Evolutionary conservation across 2,113 vertebrate species (phyloP), one percentile per base, ranked within the genome.

Genomic region (Pholis gunnellus): DNA sequence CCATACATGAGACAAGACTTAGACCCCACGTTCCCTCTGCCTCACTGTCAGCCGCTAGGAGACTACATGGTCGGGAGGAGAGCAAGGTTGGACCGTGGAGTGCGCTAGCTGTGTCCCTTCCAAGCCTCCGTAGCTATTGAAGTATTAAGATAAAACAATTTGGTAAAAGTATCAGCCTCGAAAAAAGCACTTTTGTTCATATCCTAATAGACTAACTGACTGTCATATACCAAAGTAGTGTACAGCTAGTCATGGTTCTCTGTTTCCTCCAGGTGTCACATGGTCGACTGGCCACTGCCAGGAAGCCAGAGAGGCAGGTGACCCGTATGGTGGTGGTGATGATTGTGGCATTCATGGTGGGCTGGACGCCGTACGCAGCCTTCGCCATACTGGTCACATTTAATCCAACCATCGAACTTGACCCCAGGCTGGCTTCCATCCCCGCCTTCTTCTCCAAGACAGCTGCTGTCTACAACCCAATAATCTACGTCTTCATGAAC

Each of bases 401-500:
- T 18, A 81, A 90, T 70, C 97, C 97, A 27, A 95, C 95, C 52
- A 93, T 97, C 18, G 38, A 96, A 22, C 87, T 97, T 69, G 96
- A 98, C 86, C 95, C 97, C 44, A 91, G 94, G 9, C 88, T 97
- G 88, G 94, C 96, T 38, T 93, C 97, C 79, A 91, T 97, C 56
- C 97, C 96, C 0, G 96, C 97, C 64, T 97, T 97, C 90, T 97
- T 98, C 82, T 96, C 97, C 74, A 97, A 98, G 93, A 98, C 96
- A 3, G 95, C 97, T 9, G 93, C 97, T 0, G 95, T 97, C 80
- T 97, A 97, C 88, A 97, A 98, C 85, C 97, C 97, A 8, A 46
- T 98, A 87, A 97, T 97, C 93, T 97, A 98, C 56, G 97, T 96
- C 85, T 97, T 97, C 83, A 97, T 97, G 97, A 97, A 98, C 94